Conservation (phyloP, 2,888 invertebrate genomes). For the Dorcus parallelipipedus region DNA sequence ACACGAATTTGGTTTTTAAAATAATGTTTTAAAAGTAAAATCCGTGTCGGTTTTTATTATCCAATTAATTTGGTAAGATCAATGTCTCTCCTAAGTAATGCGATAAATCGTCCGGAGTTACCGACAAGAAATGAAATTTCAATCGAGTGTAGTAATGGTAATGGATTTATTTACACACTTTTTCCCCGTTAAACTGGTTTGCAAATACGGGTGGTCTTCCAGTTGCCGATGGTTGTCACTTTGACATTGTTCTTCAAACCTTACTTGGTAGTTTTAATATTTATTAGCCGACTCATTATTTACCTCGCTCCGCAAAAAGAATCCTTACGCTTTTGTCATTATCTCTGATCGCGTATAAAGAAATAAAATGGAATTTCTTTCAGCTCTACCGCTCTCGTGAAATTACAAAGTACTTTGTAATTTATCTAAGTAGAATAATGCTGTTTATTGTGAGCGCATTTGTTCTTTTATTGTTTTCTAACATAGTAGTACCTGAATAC, state of each 20-base stretch:
- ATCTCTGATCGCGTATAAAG: conserved; percentile 7
- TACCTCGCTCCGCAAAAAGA: conserved; percentile 8
- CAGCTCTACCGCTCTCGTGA: conserved; percentile 4
- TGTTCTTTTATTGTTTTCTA: too few relatives aligned
- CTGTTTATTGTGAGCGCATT: too few relatives aligned
- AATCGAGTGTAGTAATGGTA: conserved; percentile 21
- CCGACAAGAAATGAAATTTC: conserved; percentile 17
- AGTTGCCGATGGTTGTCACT: conserved; percentile 38
- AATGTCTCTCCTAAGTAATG: conserved; percentile 14
- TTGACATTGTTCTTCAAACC: conserved; percentile 46
- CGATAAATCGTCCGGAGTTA: background rate
- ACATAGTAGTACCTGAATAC: too few relatives aligned
- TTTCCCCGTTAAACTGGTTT: conserved; percentile 31
- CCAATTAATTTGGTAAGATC: conserved; percentile 15
- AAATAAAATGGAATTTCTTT: conserved; percentile 16
- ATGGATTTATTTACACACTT: conserved; percentile 30
- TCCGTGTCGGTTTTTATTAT: background rate
- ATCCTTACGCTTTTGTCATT: conserved; percentile 15
- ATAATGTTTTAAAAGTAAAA: background rate
- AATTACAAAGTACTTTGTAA: background rate
- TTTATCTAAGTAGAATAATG: too few relatives aligned
- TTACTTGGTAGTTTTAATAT: conserved; percentile 37
- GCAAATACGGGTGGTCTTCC: conserved; percentile 41
- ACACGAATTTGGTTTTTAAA: conserved; percentile 3
- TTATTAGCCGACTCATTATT: conserved; percentile 21